Conservation (phyloP, 1,140 invertebrate species). For the Helicoverpa zea region DNA sequence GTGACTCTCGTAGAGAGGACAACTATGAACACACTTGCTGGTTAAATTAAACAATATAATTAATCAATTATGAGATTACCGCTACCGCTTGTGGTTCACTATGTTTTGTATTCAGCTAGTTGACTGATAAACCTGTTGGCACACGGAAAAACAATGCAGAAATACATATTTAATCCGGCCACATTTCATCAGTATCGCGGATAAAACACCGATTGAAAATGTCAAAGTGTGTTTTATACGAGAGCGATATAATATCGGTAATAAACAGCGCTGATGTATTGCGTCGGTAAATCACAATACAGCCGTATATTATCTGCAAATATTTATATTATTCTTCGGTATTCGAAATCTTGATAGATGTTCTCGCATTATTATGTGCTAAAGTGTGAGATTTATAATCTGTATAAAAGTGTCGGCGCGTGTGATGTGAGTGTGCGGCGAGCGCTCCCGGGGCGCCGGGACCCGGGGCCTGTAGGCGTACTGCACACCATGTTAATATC, state of each 20-base stretch:
- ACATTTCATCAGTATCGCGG: too few relatives aligned
- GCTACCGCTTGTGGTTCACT: too few relatives aligned
- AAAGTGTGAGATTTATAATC: slow-evolving; percentile 8
- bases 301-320: not conserved
- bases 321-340: slow-evolving; percentile 9
- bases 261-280: not conserved
- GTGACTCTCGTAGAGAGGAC: too few relatives aligned
- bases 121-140: too few relatives aligned
- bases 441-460: not conserved
- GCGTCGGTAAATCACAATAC: not conserved
- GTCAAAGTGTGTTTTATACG: not conserved
- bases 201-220: not conserved
- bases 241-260: not conserved
- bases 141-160: too few relatives aligned
- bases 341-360: not conserved
- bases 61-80: too few relatives aligned
- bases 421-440: not conserved
- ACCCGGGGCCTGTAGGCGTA: too few relatives aligned
- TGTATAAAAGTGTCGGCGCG: slow-evolving; percentile 12
- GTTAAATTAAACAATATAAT: too few relatives aligned
- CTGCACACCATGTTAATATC: too few relatives aligned
- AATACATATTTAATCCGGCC: too few relatives aligned
- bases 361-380: slow-evolving; percentile 9
- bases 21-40: too few relatives aligned
- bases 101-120: too few relatives aligned